Evolutionary conservation across 2,113 vertebrate species (phyloP).

Genomic region (Psephotus haematonotus): DNA sequence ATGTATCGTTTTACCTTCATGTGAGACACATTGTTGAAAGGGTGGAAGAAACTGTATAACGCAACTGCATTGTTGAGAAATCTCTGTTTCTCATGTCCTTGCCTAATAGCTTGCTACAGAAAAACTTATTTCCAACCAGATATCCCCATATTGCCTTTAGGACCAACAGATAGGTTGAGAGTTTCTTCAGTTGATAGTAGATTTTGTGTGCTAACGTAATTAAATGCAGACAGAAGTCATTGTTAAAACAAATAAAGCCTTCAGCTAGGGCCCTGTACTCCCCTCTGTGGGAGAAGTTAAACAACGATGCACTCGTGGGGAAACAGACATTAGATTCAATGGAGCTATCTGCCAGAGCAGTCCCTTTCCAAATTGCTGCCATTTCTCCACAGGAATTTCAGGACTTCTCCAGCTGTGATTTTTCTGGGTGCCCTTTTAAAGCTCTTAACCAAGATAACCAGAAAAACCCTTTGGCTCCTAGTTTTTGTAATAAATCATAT

Average conservation of each 20-base stretch:
- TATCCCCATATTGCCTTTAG: not conserved
- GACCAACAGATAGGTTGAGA: not conserved
- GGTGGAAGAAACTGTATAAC: not conserved
- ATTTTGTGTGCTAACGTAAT: not conserved
- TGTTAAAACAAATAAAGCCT: not conserved
- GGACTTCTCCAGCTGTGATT: not conserved
- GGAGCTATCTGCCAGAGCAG: not conserved
- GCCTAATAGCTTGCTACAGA: not conserved
- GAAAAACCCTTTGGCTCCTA: not conserved
- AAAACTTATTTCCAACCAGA: not conserved
- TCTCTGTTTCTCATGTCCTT: not conserved
- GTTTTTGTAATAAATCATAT: not conserved
- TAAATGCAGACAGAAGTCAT: not conserved
- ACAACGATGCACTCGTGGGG: not conserved
- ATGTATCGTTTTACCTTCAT: not conserved
- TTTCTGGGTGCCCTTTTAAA: constrained; percentile 2
- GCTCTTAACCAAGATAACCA: not conserved
- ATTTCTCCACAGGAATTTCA: not conserved
- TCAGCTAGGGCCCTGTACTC: not conserved
- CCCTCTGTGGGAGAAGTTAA: not conserved
- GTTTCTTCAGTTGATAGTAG: not conserved
- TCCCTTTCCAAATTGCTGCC: not conserved
- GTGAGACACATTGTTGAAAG: not conserved
- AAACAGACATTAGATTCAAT: not conserved
- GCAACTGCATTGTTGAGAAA: not conserved